Conservation (phyloP, 2,888 invertebrate species). For the Leptinotarsa tumamoca region DNA sequence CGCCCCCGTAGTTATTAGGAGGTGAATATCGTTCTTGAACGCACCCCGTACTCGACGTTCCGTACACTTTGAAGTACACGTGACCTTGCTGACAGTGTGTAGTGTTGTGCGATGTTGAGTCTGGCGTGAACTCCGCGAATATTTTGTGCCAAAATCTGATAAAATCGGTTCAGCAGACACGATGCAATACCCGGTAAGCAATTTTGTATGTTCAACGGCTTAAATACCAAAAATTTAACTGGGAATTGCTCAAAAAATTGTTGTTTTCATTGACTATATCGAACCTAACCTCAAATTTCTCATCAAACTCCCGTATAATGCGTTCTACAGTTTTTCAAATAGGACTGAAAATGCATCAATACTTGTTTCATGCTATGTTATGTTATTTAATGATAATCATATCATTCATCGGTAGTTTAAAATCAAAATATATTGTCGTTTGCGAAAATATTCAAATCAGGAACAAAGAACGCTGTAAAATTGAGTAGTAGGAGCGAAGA, state of each 20-base stretch:
- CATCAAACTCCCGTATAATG: slow-evolving; percentile 52
- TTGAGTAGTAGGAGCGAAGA: not conserved
- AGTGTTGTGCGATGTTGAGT: slow-evolving; percentile 57
- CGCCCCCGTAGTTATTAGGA: too few relatives aligned
- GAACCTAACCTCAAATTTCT: slow-evolving; percentile 54
- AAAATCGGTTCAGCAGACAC: slow-evolving; percentile 7
- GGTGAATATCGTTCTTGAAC: not conserved
- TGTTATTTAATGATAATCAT: not conserved
- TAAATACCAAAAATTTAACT: not conserved
- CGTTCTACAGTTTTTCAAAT: not conserved
- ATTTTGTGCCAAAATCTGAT: slow-evolving; percentile 25
- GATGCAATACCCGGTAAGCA: slow-evolving; percentile 34
- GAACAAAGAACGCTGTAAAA: not conserved
- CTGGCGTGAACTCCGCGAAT: slow-evolving; percentile 48
- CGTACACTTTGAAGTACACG: not conserved
- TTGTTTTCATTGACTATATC: slow-evolving; percentile 1
- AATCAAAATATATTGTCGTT: not conserved
- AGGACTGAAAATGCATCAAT: not conserved
- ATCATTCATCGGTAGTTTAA: not conserved
- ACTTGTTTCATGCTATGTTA: not conserved
- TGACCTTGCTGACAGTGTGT: slow-evolving; percentile 45
- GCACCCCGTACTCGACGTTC: not conserved
- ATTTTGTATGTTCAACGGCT: not conserved
- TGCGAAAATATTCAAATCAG: not conserved
- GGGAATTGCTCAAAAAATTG: not conserved